Percentiles rank a stretch among this genome's conserved stretches.
phyloP scores from a whole-genome alignment of 2,888 invertebrate species.

The Orgyia antiqua region DNA sequence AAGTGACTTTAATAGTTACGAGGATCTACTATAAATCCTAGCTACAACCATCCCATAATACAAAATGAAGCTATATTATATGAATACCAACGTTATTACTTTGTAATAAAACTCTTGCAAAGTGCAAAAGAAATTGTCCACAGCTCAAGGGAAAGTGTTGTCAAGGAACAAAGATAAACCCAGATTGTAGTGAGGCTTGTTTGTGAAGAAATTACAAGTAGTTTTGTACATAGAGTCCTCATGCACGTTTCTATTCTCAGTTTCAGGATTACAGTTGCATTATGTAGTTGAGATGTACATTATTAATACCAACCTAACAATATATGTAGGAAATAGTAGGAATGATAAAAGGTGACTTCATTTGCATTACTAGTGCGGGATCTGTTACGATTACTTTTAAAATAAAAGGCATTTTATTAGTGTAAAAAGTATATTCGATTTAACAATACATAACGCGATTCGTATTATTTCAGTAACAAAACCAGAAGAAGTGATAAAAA shows the following conservation, averaged over 20 bases:
- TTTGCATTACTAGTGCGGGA: too few relatives aligned
- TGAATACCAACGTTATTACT: slow-evolving; percentile 21
- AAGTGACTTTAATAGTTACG: slow-evolving; percentile 61
- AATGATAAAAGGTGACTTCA: too few relatives aligned
- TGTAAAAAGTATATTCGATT: too few relatives aligned
- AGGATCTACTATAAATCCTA: slow-evolving; percentile 62
- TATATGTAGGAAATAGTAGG: too few relatives aligned
- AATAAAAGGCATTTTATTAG: too few relatives aligned
- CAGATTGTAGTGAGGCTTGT: slow-evolving; percentile 63
- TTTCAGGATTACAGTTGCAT: slow-evolving; percentile 9
- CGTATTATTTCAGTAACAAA: too few relatives aligned
- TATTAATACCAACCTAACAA: too few relatives aligned
- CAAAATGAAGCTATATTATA: slow-evolving; percentile 6
- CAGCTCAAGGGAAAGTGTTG: slow-evolving; percentile 69
- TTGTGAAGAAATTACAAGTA: slow-evolving; percentile 66
- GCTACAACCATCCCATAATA: slow-evolving; percentile 31
- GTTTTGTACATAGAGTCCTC: slow-evolving; percentile 53
- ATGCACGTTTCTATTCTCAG: slow-evolving; percentile 44
- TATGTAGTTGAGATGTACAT: not conserved
- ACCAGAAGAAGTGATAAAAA: slow-evolving; percentile 20
- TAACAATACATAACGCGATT: too few relatives aligned
- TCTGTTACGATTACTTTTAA: too few relatives aligned
- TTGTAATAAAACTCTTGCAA: slow-evolving; percentile 19
- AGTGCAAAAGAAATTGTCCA: slow-evolving; percentile 23
- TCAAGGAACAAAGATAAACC: slow-evolving; percentile 71